A percentile compares a stretch with the other conserved stretches of the same genome.
phyloP scores from a whole-genome alignment of 2,888 invertebrate species.

The Tenthredo mesomela region DNA sequence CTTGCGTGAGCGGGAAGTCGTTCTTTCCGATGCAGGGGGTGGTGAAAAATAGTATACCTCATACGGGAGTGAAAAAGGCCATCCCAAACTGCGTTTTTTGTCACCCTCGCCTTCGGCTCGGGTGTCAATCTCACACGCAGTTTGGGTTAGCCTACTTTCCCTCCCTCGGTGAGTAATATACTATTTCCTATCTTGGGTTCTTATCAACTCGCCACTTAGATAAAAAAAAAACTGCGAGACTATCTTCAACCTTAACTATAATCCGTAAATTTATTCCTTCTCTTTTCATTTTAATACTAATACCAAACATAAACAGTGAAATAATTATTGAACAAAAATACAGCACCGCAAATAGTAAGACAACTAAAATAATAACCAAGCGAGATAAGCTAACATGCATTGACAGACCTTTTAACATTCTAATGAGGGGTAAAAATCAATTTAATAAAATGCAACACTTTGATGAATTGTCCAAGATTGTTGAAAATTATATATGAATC shows the following conservation, averaged over 20 bases:
- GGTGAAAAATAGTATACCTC: too few species aligned
- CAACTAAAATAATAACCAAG: constrained; percentile 36
- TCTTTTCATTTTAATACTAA: not conserved
- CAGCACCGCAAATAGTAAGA: constrained; percentile 28
- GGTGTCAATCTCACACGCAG: too few species aligned
- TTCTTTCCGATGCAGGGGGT: too few species aligned
- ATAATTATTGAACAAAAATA: constrained; percentile 26
- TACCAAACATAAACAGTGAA: constrained; percentile 20
- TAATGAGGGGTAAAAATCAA: not conserved
- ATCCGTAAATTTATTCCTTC: not conserved
- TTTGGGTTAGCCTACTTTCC: too few species aligned
- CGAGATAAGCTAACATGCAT: constrained; percentile 40
- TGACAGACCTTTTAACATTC: constrained; percentile 26
- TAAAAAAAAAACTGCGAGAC: not conserved
- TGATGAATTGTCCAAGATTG: not conserved
- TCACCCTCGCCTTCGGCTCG: too few species aligned
- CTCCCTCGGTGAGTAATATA: too few species aligned
- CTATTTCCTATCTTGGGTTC: not conserved
- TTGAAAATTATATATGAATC: not conserved
- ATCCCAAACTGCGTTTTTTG: too few species aligned
- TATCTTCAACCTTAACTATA: constrained; percentile 13
- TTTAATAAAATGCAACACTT: not conserved
- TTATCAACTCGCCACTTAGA: not conserved
- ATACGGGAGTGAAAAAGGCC: too few species aligned
- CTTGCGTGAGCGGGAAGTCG: too few species aligned